phyloP scores from a whole-genome alignment of 2,888 invertebrate genomes.

The Stenolophus ochropezus region DNA sequence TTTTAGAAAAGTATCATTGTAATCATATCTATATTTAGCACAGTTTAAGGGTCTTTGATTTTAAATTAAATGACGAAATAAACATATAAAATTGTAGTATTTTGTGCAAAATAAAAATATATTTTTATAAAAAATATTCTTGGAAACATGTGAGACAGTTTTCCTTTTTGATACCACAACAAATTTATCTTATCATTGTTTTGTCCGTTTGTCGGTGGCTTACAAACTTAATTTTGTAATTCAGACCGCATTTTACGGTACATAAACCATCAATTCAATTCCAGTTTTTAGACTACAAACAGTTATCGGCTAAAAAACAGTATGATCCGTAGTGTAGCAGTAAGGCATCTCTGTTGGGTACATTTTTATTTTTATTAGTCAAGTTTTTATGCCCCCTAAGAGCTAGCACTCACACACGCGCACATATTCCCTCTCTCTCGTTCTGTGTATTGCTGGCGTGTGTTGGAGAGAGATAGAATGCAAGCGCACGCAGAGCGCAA shows the following conservation, averaged over 20 bases:
- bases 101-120: not conserved
- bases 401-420: not conserved
- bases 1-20: too few relatives aligned
- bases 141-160: not conserved
- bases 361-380: conserved; percentile 45
- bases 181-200: not conserved
- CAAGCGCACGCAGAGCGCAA: conserved; percentile 35
- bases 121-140: not conserved
- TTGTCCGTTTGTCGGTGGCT: not conserved
- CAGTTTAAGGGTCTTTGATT: too few relatives aligned
- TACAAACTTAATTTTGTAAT: not conserved
- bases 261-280: not conserved
- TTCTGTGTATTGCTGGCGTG: not conserved
- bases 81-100: too few relatives aligned
- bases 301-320: conserved; percentile 20
- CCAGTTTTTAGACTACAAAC: conserved; percentile 21
- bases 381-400: conserved; percentile 31
- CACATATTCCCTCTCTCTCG: conserved; percentile 1
- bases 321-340: conserved; percentile 12
- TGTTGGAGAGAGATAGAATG: conserved; percentile 12
- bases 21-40: too few relatives aligned
- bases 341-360: conserved; percentile 25
- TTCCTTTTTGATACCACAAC: not conserved
- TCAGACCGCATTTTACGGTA: conserved; percentile 22
- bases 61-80: too few relatives aligned